These are phyloP conservation scores for Polymixis flavicincta DNA, from an alignment of 2,888 invertebrate genomes.

Conservation along the genomic window DNA sequence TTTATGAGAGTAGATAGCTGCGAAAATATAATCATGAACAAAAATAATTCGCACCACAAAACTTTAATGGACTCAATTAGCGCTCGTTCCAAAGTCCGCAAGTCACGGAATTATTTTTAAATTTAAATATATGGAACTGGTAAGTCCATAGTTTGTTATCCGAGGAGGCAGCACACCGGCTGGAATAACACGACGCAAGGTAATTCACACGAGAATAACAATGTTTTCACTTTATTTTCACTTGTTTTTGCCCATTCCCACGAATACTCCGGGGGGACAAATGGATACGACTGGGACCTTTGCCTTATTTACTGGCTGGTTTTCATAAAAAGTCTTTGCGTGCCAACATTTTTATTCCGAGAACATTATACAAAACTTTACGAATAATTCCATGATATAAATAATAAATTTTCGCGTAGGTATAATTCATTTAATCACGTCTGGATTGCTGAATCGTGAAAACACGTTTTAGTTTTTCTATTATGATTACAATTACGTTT, in stretches of 20 bases:
- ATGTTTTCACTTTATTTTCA: constrained; percentile 87
- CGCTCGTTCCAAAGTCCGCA: constrained; percentile 66
- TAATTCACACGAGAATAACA: constrained; percentile 87
- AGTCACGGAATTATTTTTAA: constrained; percentile 77
- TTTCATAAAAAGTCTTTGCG: constrained; percentile 73
- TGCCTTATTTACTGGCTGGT: constrained; percentile 80
- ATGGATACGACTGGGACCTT: constrained; percentile 81
- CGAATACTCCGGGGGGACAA: constrained; percentile 81
- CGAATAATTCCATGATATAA: constrained; percentile 63
- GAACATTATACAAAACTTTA: constrained; percentile 62
- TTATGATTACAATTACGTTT: constrained; percentile 31
- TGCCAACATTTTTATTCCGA: constrained; percentile 70
- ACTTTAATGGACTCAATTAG: constrained; percentile 79
- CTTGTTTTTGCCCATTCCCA: constrained; percentile 85
- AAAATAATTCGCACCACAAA: constrained; percentile 72
- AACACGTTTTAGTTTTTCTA: constrained; percentile 40
- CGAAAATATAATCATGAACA: constrained; percentile 69
- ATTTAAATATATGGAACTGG: constrained; percentile 75
- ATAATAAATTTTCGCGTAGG: constrained; percentile 52
- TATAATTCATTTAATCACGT: constrained; percentile 52
- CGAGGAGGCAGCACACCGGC: constrained; percentile 73
- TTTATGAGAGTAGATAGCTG: constrained; percentile 67
- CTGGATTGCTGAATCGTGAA: constrained; percentile 43
- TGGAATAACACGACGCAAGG: constrained; percentile 79
- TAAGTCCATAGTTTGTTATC: constrained; percentile 78